These are phyloP conservation scores for Jaculus jaculus DNA, from an alignment of 2,113 vertebrate species.

Conservation along the genomic window DNA sequence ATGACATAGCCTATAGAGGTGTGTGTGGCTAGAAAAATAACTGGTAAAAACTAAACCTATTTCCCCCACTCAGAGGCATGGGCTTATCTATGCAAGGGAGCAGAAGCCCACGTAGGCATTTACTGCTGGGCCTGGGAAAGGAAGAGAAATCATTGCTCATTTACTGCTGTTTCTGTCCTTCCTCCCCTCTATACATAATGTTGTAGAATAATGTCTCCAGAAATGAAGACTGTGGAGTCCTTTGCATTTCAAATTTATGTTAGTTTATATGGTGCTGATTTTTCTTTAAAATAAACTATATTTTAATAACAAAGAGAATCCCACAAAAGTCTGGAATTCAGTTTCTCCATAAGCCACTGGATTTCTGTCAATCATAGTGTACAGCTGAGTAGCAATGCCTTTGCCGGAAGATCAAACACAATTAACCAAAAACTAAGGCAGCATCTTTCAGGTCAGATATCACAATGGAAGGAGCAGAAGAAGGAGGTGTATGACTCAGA, in stretches of 20 bases:
- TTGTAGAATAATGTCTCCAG: background rate
- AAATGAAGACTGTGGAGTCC: background rate
- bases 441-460: background rate
- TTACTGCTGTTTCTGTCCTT: background rate
- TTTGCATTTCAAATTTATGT: background rate
- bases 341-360: background rate
- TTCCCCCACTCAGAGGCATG: background rate
- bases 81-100: background rate
- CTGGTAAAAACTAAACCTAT: background rate
- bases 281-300: constrained; percentile 5
- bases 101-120: background rate
- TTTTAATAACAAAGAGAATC: background rate
- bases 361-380: background rate
- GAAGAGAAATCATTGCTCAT: background rate
- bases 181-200: background rate
- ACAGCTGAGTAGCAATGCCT: background rate
- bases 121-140: background rate
- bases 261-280: background rate
- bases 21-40: background rate
- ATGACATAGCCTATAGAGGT: background rate
- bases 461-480: background rate
- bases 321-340: background rate
- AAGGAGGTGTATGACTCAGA: background rate
- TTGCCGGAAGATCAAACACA: background rate
- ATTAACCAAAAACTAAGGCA: background rate